Conservation (phyloP, 2,797 vertebrate genomes). For the Mionectes olivaceus region DNA sequence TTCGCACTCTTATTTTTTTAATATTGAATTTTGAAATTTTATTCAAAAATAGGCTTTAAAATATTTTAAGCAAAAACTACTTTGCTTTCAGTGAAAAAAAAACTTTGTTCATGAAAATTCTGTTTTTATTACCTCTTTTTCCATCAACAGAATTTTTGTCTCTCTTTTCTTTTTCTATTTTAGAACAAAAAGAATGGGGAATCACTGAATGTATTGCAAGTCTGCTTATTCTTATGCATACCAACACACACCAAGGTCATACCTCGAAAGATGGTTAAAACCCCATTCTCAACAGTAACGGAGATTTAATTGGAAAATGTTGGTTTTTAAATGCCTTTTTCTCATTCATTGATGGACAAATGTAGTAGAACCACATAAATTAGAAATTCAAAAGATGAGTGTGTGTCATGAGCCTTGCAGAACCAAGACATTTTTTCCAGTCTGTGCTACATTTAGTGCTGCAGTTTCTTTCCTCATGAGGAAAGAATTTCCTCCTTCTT, state of each 20-base stretch:
- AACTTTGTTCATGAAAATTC: fast-evolving
- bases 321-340: not conserved
- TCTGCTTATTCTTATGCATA: not conserved
- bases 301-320: not conserved
- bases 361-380: not conserved
- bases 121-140: fast-evolving
- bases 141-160: not conserved
- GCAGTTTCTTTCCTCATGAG: not conserved
- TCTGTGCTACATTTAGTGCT: not conserved
- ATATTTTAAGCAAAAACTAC: not conserved
- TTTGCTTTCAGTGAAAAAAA: not conserved
- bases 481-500: no score
- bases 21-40: not conserved
- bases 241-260: not conserved
- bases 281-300: not conserved
- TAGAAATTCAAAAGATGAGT: not conserved
- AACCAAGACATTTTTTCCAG: not conserved
- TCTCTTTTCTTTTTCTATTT: not conserved
- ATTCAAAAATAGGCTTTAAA: not conserved
- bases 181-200: not conserved
- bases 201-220: not conserved
- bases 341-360: slow-evolving; percentile 21
- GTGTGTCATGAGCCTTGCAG: not conserved
- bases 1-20: not conserved
- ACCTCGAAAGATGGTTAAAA: not conserved